Base-by-base conservation (phyloP, 2,797 vertebrate species). In the Lycodopsis pacificus region DNA sequence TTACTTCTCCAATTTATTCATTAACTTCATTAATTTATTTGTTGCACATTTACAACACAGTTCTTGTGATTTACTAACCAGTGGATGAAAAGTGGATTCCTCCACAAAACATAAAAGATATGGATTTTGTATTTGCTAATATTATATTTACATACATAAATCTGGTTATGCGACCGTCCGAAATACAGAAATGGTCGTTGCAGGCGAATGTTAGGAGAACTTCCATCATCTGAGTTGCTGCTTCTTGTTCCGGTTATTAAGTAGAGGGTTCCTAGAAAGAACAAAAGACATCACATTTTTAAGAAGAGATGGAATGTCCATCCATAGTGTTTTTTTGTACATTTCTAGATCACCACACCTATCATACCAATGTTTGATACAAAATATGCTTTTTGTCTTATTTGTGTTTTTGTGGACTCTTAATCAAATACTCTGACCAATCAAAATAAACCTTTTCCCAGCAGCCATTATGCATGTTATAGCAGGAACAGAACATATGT, bases 151-250 rank as follows among this genome's bases (percentile, higher is more conserved):
- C 93, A 65, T 77, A 94, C 93, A 67, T 86, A 91, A 44, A 91
- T 79, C n/a, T 81, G 73, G 22, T 22, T 49, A 22, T 90, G 71
- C 0, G 40, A 0, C 1, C 4, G 57, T 58, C 83, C 89, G 54
- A 94, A 93, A 79, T 42, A 94, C 9, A 19, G 2, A 70, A 94
- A 93, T 3, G 67, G 2, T 11, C 2, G 54, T 7, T 46, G 64
- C 5, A 93, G 84, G 7, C 0, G 0, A 59, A 93, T 93, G 8
- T 1, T 2, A 7, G 88, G 77, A 46, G 91, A 93, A 65, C 89
- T 86, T 49, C 88, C 86, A 83, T 94, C 92, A 53, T 91, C 89
- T 34, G 1, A 0, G 12, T 0, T 0, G 36, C 2, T 0, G 27
- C 27, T 85, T 13, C 0, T 2, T 4, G 27, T 84, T 72, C 89